phyloP scores from a whole-genome alignment of 2,888 invertebrate species.

The Trichacis sp. region DNA sequence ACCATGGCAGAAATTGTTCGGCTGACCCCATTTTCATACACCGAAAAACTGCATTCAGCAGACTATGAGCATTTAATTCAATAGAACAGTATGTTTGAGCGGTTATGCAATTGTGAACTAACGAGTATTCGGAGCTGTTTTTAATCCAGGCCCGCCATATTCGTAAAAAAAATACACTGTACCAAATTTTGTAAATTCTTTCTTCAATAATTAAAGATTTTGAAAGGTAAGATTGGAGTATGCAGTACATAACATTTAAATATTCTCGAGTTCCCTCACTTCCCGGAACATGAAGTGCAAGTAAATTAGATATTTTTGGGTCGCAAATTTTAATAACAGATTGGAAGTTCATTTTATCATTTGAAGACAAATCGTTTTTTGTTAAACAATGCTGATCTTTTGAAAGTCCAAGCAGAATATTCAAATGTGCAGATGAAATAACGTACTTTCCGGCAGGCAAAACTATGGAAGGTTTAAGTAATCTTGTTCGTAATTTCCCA shows the following conservation, averaged over 20 bases:
- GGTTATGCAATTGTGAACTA: conserved; percentile 38
- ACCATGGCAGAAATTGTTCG: conserved; percentile 21
- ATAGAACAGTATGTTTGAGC: conserved; percentile 37
- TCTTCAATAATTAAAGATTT: conserved; percentile 17
- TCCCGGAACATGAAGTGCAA: conserved; percentile 33
- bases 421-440: conserved; percentile 11
- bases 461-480: conserved; percentile 38
- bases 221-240: conserved; percentile 23
- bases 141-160: conserved; percentile 40
- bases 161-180: conserved; percentile 35
- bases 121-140: conserved; percentile 19
- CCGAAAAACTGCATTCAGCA: conserved; percentile 26
- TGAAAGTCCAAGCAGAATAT: background rate
- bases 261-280: conserved; percentile 38
- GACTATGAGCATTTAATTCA: conserved; percentile 40
- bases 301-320: conserved; percentile 26
- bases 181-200: conserved; percentile 39
- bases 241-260: conserved; percentile 36
- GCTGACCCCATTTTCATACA: conserved; percentile 9
- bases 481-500: conserved; percentile 44
- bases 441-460: conserved; percentile 32
- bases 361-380: conserved; percentile 30
- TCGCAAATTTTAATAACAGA: conserved; percentile 36
- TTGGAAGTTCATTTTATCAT: conserved; percentile 40
- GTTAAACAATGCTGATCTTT: conserved; percentile 10